These are phyloP conservation scores for Stegodyphus mimosarum DNA, from an alignment of 1,140 invertebrate species.

Conservation along the genomic window DNA sequence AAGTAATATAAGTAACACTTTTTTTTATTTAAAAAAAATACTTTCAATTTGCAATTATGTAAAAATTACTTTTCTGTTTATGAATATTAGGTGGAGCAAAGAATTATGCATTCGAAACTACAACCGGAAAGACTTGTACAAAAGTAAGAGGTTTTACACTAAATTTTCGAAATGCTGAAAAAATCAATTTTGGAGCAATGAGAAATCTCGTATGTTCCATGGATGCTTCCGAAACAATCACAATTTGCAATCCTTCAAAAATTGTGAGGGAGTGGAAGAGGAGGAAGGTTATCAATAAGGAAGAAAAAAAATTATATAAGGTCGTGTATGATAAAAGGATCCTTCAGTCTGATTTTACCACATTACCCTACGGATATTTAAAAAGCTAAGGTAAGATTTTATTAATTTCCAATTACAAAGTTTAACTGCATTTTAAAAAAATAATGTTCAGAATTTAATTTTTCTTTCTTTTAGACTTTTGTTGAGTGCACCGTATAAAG, in stretches of 20 bases:
- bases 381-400: no score
- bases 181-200: neutral
- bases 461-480: no score
- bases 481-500: no score
- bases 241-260: neutral
- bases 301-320: neutral
- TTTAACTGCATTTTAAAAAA: no score
- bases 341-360: neutral
- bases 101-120: neutral
- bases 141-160: neutral
- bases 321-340: neutral
- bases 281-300: neutral
- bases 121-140: neutral
- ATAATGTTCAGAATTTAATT: no score
- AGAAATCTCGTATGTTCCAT: neutral
- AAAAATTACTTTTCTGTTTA: neutral
- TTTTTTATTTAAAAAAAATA: neutral
- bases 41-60: neutral
- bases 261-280: neutral
- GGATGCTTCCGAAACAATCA: neutral
- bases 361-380: slow-evolving; percentile 3
- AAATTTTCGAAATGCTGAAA: neutral
- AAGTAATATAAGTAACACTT: neutral
- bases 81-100: neutral
- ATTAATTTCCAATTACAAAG: no score